These are phyloP conservation scores for Bergia puertoricense DNA, from an alignment of 92 coral and sea anemone species.

Conservation along the genomic window DNA sequence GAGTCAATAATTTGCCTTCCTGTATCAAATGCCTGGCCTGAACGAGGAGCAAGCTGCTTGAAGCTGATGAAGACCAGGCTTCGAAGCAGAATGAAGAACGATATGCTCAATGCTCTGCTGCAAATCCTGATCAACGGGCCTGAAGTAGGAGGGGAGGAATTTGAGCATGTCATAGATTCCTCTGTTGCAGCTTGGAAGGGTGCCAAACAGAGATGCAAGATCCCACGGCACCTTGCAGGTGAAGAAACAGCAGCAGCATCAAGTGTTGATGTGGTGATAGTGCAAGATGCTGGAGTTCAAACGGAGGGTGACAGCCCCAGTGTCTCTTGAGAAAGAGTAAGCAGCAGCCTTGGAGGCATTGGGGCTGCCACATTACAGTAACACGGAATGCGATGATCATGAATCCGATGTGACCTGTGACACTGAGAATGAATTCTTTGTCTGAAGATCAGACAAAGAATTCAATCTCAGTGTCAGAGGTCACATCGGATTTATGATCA, in stretches of 20 bases:
- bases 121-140: background rate
- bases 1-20: constrained; percentile 40
- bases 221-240: background rate
- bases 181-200: constrained; percentile 44
- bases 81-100: background rate
- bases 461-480: background rate
- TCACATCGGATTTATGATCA: background rate
- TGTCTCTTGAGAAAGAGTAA: background rate
- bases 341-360: constrained; percentile 7
- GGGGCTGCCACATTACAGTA: constrained; percentile 4
- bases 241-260: background rate
- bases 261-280: background rate
- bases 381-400: background rate
- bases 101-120: background rate
- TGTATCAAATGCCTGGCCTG: constrained; percentile 48
- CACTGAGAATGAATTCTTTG: background rate
- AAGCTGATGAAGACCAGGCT: constrained; percentile 22
- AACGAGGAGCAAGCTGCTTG: constrained; percentile 31
- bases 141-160: constrained; percentile 25
- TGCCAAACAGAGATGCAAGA: constrained; percentile 30
- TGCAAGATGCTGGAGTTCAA: constrained; percentile 18
- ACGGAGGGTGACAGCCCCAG: background rate
- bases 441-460: background rate
- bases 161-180: constrained; percentile 30
- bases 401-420: background rate